A percentile compares a stretch with the other conserved stretches of the same genome.
phyloP scores from a whole-genome alignment of 2,113 vertebrate genomes.

The Chloroceryle aenea region DNA sequence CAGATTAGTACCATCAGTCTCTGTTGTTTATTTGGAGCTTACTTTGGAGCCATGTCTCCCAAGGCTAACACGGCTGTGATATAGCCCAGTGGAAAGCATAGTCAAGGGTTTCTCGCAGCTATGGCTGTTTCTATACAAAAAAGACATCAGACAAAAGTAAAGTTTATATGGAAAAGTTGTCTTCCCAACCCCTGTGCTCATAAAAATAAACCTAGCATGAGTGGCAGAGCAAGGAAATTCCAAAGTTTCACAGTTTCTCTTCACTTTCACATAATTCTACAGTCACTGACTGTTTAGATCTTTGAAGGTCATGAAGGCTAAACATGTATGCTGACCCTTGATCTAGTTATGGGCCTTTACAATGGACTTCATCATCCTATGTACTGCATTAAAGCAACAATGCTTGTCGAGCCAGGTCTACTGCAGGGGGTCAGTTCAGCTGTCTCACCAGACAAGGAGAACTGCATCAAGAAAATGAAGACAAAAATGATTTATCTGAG shows the following conservation, averaged over 20 bases:
- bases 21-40: background rate
- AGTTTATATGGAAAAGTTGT: background rate
- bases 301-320: background rate
- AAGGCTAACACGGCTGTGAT: background rate
- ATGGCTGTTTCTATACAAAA: background rate
- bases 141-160: background rate
- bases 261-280: background rate
- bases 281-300: background rate
- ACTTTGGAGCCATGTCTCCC: background rate
- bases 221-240: background rate
- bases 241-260: background rate
- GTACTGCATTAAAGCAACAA: background rate
- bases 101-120: background rate
- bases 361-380: background rate
- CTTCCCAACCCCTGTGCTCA: background rate
- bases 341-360: background rate
- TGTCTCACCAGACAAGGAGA: accelerated
- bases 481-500: background rate
- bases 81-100: background rate
- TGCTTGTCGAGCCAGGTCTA: background rate
- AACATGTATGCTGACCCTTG: background rate
- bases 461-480: background rate
- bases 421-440: background rate
- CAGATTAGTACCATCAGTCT: background rate
- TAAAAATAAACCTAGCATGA: background rate